Percentiles rank a stretch among this genome's conserved stretches.
Evolutionary conservation across 2,113 vertebrate genomes (phyloP).

Genomic region (Cairina moschata): DNA sequence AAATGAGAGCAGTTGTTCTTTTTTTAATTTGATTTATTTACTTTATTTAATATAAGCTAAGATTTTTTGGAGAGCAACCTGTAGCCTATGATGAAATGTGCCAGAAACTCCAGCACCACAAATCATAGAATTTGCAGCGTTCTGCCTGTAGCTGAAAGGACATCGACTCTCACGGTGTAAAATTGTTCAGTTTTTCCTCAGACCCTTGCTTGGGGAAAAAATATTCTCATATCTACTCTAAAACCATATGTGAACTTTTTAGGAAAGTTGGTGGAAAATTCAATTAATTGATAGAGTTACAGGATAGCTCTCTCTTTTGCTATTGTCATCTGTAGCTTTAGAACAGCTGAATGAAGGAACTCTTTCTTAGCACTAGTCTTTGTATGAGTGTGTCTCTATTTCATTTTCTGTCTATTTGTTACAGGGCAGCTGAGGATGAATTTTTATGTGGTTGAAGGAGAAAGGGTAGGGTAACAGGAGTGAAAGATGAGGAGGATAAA

Average conservation of each 20-base stretch:
- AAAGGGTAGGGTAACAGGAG: background rate
- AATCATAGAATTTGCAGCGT: background rate
- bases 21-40: background rate
- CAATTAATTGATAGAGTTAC: background rate
- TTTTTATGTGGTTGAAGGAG: background rate
- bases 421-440: background rate
- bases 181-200: background rate
- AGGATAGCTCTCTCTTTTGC: rapidly evolving
- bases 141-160: background rate
- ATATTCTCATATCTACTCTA: background rate
- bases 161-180: background rate
- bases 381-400: background rate
- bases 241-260: background rate
- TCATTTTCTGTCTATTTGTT: background rate
- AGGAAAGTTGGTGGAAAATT: background rate
- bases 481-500: background rate
- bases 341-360: background rate
- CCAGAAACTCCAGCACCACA: background rate
- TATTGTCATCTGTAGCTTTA: background rate
- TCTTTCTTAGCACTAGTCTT: background rate
- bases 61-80: background rate
- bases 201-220: background rate
- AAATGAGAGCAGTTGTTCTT: background rate
- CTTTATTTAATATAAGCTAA: background rate
- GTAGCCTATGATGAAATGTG: background rate